These are phyloP conservation scores for Muschampia staudingeri DNA, from an alignment of 2,888 invertebrate genomes.

Conservation along the genomic window DNA sequence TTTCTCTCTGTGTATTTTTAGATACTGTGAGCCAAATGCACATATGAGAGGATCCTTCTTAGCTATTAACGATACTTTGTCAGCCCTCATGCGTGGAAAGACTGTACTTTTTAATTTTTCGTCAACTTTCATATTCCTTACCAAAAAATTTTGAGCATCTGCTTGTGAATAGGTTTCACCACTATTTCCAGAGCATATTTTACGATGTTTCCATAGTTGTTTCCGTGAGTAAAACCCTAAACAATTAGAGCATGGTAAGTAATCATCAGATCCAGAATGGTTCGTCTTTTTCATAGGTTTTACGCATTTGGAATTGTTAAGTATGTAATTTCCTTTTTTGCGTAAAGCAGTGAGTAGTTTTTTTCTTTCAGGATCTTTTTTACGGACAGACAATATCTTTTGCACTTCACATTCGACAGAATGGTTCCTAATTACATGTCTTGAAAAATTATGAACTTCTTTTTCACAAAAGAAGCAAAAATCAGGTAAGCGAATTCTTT, in stretches of 20 bases:
- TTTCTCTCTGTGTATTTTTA: conserved; percentile 66
- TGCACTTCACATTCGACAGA: not conserved
- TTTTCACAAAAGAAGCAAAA: not conserved
- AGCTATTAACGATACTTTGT: conserved; percentile 66
- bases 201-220: not conserved
- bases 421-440: conserved; percentile 34
- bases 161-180: not conserved
- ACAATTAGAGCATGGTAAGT: not conserved
- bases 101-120: conserved; percentile 69
- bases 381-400: not conserved
- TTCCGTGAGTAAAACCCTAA: not conserved
- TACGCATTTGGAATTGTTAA: not conserved
- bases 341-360: not conserved
- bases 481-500: not conserved
- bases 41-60: conserved; percentile 65
- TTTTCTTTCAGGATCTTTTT: not conserved
- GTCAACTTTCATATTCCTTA: conserved; percentile 61
- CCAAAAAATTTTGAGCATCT: not conserved
- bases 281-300: not conserved
- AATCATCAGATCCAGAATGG: not conserved
- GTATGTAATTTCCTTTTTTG: not conserved
- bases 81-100: conserved; percentile 69
- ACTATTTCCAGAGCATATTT: not conserved
- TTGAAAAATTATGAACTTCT: conserved; percentile 4
- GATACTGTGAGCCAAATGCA: conserved; percentile 63